phyloP scores from a whole-genome alignment of 2,113 vertebrate species.

The Reinhardtius hippoglossoides region DNA sequence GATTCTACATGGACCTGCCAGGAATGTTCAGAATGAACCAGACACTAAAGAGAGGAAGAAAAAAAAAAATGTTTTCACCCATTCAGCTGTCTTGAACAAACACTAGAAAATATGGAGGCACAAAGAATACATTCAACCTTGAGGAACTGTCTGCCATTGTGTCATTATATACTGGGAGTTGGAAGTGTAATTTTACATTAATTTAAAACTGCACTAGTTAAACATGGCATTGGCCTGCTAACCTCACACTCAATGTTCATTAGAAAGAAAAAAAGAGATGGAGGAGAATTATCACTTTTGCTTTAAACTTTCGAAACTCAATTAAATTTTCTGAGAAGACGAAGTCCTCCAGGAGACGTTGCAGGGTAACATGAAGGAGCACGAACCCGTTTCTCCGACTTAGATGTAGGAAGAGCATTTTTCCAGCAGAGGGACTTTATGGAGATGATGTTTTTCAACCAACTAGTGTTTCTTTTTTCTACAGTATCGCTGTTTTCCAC shows the following conservation, averaged over 20 bases:
- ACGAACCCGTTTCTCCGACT: background rate
- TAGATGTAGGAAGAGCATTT: constrained; percentile 48
- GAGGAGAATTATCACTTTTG: background rate
- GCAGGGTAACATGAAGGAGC: background rate
- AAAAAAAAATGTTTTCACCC: background rate
- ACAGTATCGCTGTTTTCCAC: constrained; percentile 58
- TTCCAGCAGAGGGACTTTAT: constrained; percentile 78
- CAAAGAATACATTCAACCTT: background rate
- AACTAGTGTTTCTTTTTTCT: background rate
- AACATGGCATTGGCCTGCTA: background rate
- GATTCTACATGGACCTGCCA: constrained; percentile 19
- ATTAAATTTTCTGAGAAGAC: background rate
- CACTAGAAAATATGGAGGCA: background rate
- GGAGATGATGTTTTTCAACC: constrained; percentile 11
- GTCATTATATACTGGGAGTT: background rate
- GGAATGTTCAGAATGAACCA: constrained; percentile 32
- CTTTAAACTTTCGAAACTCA: background rate
- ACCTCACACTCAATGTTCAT: background rate
- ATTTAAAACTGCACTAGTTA: background rate
- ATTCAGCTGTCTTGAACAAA: constrained; percentile 2
- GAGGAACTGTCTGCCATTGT: background rate
- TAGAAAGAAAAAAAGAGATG: background rate
- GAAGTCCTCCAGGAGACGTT: background rate
- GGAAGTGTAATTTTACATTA: background rate
- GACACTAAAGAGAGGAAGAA: background rate